Evolutionary conservation across 1,140 invertebrate genomes (phyloP).

Genomic region (Lucilia sericata): DNA sequence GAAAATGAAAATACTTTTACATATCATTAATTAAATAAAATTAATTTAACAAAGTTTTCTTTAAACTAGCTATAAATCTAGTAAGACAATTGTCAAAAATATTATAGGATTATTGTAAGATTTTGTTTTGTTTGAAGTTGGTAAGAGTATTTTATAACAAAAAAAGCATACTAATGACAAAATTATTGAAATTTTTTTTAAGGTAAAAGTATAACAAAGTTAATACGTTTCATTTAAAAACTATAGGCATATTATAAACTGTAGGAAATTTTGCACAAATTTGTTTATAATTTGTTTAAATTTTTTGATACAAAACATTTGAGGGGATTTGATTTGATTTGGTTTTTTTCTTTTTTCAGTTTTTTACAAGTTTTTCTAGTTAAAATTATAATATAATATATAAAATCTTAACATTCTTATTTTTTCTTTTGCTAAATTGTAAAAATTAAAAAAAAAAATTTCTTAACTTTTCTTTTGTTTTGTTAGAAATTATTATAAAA

Average conservation of each 20-base stretch:
- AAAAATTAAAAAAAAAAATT: background rate
- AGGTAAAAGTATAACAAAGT: too few species aligned
- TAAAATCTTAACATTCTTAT: background rate
- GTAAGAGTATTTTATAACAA: background rate
- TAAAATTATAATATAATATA: too few species aligned
- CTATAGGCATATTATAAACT: background rate
- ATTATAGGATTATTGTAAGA: too few species aligned
- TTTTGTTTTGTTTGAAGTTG: too few species aligned
- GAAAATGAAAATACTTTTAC: too few species aligned
- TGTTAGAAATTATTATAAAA: background rate
- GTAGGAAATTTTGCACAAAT: background rate
- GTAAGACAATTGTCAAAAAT: too few species aligned
- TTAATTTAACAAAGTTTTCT: too few species aligned
- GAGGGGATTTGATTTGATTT: background rate
- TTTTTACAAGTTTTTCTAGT: too few species aligned
- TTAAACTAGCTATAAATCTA: too few species aligned
- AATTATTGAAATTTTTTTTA: background rate
- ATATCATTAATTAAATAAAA: too few species aligned
- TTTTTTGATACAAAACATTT: constrained; percentile 7
- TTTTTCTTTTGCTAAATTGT: background rate
- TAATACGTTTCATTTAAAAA: background rate
- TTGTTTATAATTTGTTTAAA: background rate
- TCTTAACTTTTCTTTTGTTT: background rate
- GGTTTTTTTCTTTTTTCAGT: background rate
- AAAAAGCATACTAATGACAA: too few species aligned